Percentiles rank a stretch among this genome's conserved stretches.
These are phyloP conservation scores for Megatriorchis doriae DNA, from an alignment of 2,113 vertebrate species.

Conservation along the genomic window DNA sequence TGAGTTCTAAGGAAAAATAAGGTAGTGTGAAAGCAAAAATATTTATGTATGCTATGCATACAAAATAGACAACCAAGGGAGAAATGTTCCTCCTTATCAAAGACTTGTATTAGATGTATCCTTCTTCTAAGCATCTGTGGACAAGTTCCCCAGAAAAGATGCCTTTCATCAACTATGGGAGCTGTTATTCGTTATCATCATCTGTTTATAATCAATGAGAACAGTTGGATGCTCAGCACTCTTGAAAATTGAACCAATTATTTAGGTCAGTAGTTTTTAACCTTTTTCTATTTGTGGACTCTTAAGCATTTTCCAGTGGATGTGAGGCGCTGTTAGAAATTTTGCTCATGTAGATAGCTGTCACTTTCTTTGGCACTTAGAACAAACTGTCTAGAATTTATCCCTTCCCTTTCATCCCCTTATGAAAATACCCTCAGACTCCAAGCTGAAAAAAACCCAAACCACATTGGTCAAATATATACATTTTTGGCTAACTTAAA, in stretches of 20 bases:
- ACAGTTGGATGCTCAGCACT: conserved; percentile 57
- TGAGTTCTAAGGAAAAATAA: conserved; percentile 11
- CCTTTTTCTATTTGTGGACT: conserved; percentile 54
- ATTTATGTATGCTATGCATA: conserved; percentile 4
- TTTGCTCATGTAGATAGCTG: conserved; percentile 11
- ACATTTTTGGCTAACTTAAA: not conserved
- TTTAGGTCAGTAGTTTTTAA: conserved; percentile 67
- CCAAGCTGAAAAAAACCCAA: not conserved
- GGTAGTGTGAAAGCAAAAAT: conserved; percentile 36
- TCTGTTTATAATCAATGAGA: conserved; percentile 66
- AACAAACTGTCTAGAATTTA: conserved; percentile 20
- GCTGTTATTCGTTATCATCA: conserved; percentile 65
- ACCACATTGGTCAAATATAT: not conserved
- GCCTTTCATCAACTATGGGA: conserved; percentile 49
- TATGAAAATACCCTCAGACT: not conserved
- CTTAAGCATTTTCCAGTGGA: conserved; percentile 48
- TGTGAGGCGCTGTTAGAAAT: not conserved
- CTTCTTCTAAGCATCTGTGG: conserved; percentile 36
- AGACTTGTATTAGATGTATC: conserved; percentile 43
- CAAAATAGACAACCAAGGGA: conserved; percentile 48
- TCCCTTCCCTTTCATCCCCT: not conserved
- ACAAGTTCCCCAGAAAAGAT: conserved; percentile 50
- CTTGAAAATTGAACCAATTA: conserved; percentile 65
- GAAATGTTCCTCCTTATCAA: conserved; percentile 50
- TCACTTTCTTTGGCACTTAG: conserved; percentile 24